These are phyloP conservation scores for Brachionus manjavacas DNA, from an alignment of 1,140 invertebrate genomes.

Conservation along the genomic window DNA sequence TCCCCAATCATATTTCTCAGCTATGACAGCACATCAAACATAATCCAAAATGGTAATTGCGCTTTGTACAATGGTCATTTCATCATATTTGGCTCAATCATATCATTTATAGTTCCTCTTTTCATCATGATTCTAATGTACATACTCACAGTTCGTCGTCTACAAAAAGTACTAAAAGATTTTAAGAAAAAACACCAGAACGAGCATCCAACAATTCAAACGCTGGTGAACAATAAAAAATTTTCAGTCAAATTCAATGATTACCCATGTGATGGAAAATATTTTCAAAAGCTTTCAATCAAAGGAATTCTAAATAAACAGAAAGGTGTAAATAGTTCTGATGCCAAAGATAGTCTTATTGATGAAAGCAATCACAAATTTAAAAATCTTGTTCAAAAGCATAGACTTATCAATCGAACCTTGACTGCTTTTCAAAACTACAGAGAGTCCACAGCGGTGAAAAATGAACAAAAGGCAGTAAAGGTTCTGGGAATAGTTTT, in stretches of 20 bases:
- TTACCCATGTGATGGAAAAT: background rate
- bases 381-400: background rate
- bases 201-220: background rate
- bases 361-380: background rate
- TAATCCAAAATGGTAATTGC: constrained; percentile 7
- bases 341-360: background rate
- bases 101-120: constrained; percentile 38
- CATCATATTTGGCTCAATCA: constrained; percentile 1
- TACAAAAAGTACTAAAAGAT: constrained; percentile 5
- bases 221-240: background rate
- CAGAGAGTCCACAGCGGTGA: constrained; percentile 14
- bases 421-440: background rate
- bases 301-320: background rate
- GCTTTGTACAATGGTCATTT: constrained; percentile 6
- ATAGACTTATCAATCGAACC: background rate
- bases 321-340: background rate
- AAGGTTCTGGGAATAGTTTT: constrained; percentile 41
- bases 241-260: background rate
- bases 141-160: constrained; percentile 13
- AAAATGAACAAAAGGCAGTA: constrained; percentile 41
- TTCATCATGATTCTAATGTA: constrained; percentile 38
- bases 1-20: constrained; percentile 25
- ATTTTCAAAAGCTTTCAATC: background rate
- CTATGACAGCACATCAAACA: background rate
- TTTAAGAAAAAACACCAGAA: background rate